Conservation (phyloP, 2,113 vertebrate species). For the Odontophorus gujanensis region DNA sequence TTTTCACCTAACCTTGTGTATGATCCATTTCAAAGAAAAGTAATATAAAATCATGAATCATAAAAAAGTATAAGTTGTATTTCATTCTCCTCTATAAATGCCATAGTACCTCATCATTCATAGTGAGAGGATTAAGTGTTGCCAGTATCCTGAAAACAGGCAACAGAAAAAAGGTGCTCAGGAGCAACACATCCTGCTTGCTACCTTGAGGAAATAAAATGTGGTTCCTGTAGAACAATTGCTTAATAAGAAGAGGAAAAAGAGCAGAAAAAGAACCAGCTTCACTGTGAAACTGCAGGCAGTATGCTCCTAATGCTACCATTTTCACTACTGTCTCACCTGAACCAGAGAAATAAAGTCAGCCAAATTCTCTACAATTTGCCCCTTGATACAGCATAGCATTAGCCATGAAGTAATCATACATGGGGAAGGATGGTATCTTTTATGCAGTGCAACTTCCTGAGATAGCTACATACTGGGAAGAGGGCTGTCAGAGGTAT, state of each 20-base stretch:
- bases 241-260: not conserved
- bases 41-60: not conserved
- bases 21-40: not conserved
- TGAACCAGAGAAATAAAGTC: not conserved
- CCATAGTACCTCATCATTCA: not conserved
- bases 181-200: not conserved
- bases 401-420: not conserved
- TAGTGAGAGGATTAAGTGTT: accelerated
- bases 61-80: not conserved
- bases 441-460: not conserved
- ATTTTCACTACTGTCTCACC: not conserved
- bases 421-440: not conserved
- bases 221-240: not conserved
- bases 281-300: not conserved
- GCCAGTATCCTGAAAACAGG: not conserved
- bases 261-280: not conserved
- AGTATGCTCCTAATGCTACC: not conserved
- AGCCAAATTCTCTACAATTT: not conserved
- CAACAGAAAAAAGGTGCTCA: not conserved
- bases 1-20: not conserved
- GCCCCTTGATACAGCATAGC: not conserved
- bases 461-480: not conserved
- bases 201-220: not conserved
- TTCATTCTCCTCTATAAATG: not conserved
- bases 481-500: not conserved